Evolutionary conservation across 2,113 vertebrate species (phyloP).

Genomic region (Rhabdornis inornatus): DNA sequence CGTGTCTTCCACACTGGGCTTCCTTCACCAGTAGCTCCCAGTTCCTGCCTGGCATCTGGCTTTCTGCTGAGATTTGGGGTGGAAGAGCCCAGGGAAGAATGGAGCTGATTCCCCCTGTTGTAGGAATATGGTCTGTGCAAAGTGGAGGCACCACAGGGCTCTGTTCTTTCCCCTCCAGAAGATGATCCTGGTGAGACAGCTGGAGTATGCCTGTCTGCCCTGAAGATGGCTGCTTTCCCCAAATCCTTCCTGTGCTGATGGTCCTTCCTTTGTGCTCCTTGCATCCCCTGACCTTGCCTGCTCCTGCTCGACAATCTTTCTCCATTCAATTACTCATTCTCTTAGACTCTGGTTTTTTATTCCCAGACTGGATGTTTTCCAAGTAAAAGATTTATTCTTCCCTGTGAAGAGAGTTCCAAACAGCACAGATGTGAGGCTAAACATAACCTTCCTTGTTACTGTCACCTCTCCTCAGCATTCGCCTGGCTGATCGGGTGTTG

Average conservation of each 20-base stretch:
- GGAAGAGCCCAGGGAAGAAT: not conserved
- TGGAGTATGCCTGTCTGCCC: not conserved
- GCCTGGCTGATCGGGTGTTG: not conserved
- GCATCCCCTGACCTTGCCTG: not conserved
- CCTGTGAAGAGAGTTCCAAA: not conserved
- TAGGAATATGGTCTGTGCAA: not conserved
- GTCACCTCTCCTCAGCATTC: conserved; percentile 13
- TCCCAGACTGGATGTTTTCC: conserved; percentile 17
- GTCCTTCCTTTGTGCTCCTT: not conserved
- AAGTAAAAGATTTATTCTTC: conserved; percentile 25
- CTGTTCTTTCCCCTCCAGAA: not conserved
- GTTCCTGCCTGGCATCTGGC: not conserved
- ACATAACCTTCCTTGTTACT: conserved; percentile 39
- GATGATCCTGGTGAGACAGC: not conserved
- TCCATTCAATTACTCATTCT: not conserved
- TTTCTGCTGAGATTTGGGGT: not conserved
- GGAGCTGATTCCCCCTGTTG: not conserved
- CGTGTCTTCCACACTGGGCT: not conserved
- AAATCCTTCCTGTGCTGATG: not conserved
- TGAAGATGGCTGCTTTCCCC: not conserved
- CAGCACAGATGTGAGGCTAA: conserved; percentile 45
- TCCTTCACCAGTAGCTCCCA: not conserved
- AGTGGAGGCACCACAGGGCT: not conserved
- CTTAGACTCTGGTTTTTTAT: not conserved
- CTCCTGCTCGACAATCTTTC: not conserved